A percentile compares a stretch with the other conserved stretches of the same genome.
Evolutionary conservation across 30 jellyfish, hydroid and myxozoan genomes (phyloP).

Genomic region (Catostylus mosaicus): DNA sequence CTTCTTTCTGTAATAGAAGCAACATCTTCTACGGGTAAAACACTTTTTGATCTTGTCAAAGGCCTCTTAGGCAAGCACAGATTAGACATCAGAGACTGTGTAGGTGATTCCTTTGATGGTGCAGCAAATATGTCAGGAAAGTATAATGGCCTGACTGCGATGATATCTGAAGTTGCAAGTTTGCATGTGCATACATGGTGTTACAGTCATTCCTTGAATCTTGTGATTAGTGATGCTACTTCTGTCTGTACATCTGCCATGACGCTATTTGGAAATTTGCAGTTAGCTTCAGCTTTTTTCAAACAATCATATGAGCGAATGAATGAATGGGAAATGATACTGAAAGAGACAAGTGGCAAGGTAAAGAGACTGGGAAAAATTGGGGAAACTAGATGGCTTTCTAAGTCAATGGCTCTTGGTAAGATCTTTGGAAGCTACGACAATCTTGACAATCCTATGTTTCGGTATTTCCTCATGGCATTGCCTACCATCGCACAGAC

Average conservation of each 20-base stretch:
- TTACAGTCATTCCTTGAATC: not conserved
- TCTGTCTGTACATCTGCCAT: conserved; percentile 1
- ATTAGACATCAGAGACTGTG: conserved; percentile 24
- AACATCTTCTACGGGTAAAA: conserved; percentile 12
- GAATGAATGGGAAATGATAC: conserved; percentile 1
- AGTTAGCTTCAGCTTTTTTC: not conserved
- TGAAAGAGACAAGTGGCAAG: conserved; percentile 18
- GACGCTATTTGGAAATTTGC: not conserved
- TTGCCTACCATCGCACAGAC: not conserved
- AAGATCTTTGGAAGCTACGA: conserved; percentile 12
- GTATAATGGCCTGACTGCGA: conserved; percentile 23
- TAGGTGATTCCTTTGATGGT: conserved; percentile 34
- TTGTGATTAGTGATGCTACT: not conserved
- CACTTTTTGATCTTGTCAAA: conserved; percentile 18
- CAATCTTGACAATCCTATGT: not conserved
- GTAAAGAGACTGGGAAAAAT: conserved; percentile 1
- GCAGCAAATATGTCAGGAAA: not conserved
- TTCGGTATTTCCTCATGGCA: not conserved
- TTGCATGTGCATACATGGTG: conserved; percentile 25
- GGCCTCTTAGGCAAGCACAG: not conserved
- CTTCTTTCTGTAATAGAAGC: conserved; percentile 7
- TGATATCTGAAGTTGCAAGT: conserved; percentile 11
- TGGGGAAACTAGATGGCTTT: conserved; percentile 30
- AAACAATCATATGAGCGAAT: not conserved
- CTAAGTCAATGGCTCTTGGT: not conserved